Evolutionary conservation across 2,888 invertebrate genomes (phyloP), one percentile per base, ranked within the genome.

Genomic region (Muscina levida): DNA sequence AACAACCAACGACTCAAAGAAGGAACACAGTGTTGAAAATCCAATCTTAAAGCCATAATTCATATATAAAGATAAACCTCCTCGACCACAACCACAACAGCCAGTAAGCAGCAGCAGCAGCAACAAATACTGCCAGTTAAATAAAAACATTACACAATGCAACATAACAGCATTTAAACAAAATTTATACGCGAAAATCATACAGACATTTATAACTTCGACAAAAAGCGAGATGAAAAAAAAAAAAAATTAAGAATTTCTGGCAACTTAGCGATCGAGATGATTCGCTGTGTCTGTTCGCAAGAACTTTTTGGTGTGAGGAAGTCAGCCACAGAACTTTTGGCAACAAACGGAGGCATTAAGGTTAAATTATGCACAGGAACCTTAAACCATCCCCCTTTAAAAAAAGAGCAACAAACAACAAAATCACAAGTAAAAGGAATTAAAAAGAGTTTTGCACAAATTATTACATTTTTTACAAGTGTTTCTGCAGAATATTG

Each of bases 31-130:
- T 87, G 88, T 87, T 88, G 88, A 89, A 89, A 89, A 88, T 87
- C 85, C 88, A 88, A 88, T 88, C 88, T 88, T 84, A 87, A 88
- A 88, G 88, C 85, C 87, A 88, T 88, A 88, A 88, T 85, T 88
- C 88, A 88, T 88, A 88, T 74, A 56, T 62, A 72, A 79, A 77
- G 82, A 82, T 83, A 79, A 79, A 76, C 53, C 75, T 31, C 53
- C 75, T 31, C 31, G 31, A 31, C 31, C 31, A 66, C 59, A 46
- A 65, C 46, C 65, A 46, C 65, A 46, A 46, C 22, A 56, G 19
- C 10, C n/a, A 56, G 22, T 6, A 46, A 24, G n/a, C n/a, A 13
- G 13, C 22, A 56, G 24, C 44, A 44, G 26, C 65, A 62, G 44
- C 65, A 24, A 46, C 65, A 53, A 53, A 53, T 24, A 53, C 44